Evolutionary conservation across 2,113 vertebrate species (phyloP).

Genomic region (Ciconia stormi): DNA sequence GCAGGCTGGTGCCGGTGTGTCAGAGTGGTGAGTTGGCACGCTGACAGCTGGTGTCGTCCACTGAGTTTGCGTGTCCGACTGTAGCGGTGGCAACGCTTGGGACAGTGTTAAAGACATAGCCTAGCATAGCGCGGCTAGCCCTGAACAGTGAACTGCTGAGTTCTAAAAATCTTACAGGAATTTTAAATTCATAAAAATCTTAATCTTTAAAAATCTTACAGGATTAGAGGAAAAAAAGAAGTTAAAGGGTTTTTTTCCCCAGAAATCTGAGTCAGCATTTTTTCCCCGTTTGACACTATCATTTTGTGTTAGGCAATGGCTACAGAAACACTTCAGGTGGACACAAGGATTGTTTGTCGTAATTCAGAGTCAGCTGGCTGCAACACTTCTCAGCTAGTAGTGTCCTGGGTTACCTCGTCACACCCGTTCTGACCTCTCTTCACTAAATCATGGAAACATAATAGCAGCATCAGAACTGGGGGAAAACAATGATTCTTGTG

Average conservation of each 20-base stretch:
- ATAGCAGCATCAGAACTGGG: background rate
- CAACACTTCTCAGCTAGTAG: background rate
- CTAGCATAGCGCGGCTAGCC: background rate
- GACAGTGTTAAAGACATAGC: background rate
- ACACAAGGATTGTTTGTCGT: background rate
- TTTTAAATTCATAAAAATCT: background rate
- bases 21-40: rapidly evolving
- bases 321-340: background rate
- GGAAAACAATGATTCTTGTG: background rate
- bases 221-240: background rate
- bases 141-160: background rate
- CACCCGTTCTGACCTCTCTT: background rate
- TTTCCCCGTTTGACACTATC: background rate
- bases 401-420: background rate
- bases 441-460: background rate
- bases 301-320: background rate
- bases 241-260: no score
- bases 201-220: background rate
- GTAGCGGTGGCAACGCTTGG: background rate
- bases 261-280: background rate
- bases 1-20: background rate
- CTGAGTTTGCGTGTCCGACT: background rate
- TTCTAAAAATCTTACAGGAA: background rate
- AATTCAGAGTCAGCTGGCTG: background rate
- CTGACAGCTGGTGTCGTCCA: background rate